A percentile compares a stretch with the other conserved stretches of the same genome.
These are phyloP conservation scores for Labeo rohita DNA, from an alignment of 2,113 vertebrate genomes.

Conservation along the genomic window DNA sequence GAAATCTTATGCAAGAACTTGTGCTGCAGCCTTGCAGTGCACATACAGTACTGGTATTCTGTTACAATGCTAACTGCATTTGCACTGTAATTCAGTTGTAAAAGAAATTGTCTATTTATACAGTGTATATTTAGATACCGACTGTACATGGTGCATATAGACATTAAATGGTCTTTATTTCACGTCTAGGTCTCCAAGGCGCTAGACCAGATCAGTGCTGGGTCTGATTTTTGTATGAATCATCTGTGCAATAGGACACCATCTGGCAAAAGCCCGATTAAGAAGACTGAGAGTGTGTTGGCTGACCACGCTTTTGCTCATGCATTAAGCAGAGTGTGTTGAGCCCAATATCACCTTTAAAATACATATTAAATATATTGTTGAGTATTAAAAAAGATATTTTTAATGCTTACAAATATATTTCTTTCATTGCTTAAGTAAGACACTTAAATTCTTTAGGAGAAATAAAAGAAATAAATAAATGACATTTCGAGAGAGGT, in stretches of 20 bases:
- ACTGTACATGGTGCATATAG: not conserved
- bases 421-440: not conserved
- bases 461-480: not conserved
- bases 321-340: slow-evolving; percentile 14
- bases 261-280: slow-evolving; percentile 44
- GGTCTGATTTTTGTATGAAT: slow-evolving; percentile 41
- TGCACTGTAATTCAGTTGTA: slow-evolving; percentile 17
- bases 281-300: slow-evolving; percentile 22
- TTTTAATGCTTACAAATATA: too few species aligned
- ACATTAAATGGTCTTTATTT: not conserved
- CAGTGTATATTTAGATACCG: not conserved
- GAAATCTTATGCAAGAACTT: slow-evolving; percentile 11
- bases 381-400: not conserved
- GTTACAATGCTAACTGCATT: not conserved
- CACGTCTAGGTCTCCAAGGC: slow-evolving; percentile 9
- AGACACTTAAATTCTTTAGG: not conserved
- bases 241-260: slow-evolving; percentile 37
- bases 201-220: slow-evolving; percentile 34
- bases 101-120: not conserved
- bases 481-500: not conserved
- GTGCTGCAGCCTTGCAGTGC: not conserved
- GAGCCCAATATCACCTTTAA: slow-evolving; percentile 8
- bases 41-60: not conserved
- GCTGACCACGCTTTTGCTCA: slow-evolving; percentile 9
- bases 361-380: not conserved